Base-by-base conservation (phyloP, 35 echinoderm and acorn worm genomes). In the Stichopus chloronotus region DNA sequence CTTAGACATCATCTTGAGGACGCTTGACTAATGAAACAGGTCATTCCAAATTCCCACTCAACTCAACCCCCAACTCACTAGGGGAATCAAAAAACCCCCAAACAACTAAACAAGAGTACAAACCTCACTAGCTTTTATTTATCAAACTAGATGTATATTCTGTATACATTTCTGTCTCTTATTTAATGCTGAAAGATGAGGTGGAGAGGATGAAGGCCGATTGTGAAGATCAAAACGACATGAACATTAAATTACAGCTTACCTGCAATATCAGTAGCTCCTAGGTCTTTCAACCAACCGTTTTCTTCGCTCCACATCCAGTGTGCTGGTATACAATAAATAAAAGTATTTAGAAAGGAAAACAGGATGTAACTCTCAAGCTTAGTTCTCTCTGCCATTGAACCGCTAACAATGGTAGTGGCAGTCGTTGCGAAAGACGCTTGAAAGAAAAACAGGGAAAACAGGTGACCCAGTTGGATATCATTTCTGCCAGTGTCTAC, bases 361-460 rank as follows among this genome's bases (percentile, higher is more conserved):
- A 99, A 99, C 1, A 99, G 19, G 13, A 96, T 99, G 58, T 99
- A 99, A 1, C 88, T 88, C 90, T 99, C 97, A 3, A 96, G 91
- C 76, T 96, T 99, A 14, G 97, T 99, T 10, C 97, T 87, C 63
- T 99, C 97, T 59, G 97, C 97, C 92, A 99, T 95, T 2, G 97
- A 92, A 4, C 97, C 97, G 52, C 93, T 95, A 5, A 99, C 97
- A 11, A 99, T 96, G 0, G 97, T 99, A 5, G 97, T 99, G 0
- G 97, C 97, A 7, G 97, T 99, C 13, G 97, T 99, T 9, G 97
- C 95, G 57, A 99, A 99, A 5, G 95, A 96, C 7, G 97, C 97
- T 55, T 99, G 97, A 79, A 99, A 99, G 83, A 99, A 96, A 79
- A 96, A 99, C 53, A 95, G 88, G 0, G 97, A 94, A 14, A 95